Conservation (phyloP, 2,888 invertebrate genomes). For the Chydorus sphaericus region DNA sequence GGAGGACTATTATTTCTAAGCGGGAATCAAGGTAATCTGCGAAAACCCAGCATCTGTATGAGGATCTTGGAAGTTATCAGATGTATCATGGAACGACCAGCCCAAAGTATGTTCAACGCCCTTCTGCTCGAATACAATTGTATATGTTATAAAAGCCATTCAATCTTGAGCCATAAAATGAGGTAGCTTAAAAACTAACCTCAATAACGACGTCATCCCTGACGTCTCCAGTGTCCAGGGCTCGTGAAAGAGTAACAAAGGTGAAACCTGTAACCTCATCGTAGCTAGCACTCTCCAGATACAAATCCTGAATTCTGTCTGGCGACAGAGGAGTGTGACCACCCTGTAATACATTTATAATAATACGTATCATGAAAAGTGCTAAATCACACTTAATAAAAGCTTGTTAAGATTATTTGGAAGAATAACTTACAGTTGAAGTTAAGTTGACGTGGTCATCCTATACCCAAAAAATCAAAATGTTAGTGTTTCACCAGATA, state of each 20-base stretch:
- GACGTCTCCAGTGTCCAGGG: background rate
- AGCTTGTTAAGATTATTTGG: too few species aligned
- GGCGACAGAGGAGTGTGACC: background rate
- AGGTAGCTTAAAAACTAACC: background rate
- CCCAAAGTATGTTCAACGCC: background rate
- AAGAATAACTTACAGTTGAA: too few species aligned
- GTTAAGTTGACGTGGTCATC: too few species aligned
- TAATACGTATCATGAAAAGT: too few species aligned
- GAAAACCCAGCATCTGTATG: background rate
- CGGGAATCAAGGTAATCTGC: background rate
- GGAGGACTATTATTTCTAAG: too few species aligned
- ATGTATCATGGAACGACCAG: background rate
- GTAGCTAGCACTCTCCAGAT: background rate
- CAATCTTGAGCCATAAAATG: background rate
- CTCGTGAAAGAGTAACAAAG: background rate
- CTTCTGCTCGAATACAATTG: background rate
- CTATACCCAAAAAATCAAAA: too few species aligned
- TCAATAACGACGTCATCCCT: background rate
- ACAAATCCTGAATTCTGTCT: background rate
- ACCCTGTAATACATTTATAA: too few species aligned
- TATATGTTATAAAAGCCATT: background rate
- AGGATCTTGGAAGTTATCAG: background rate
- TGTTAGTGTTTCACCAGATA: too few species aligned
- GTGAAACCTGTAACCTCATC: background rate
- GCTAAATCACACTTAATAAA: too few species aligned